Base-by-base conservation (phyloP, 92 coral and sea anemone genomes). In the Pocillopora grandis region DNA sequence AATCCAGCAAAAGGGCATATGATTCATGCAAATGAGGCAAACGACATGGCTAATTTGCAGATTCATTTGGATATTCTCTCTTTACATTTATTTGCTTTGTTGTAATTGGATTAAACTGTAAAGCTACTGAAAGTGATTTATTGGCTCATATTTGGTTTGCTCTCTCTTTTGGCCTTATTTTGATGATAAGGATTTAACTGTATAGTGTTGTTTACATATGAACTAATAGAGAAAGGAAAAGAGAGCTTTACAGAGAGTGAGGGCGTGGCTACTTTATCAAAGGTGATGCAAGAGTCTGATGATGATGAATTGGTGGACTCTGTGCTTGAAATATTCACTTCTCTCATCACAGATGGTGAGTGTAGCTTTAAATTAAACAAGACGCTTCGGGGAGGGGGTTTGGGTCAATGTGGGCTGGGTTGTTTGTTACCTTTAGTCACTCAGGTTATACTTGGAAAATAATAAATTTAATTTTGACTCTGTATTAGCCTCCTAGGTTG, bases 281-380 rank as follows among this genome's bases (percentile, higher is more conserved):
- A 76, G 69, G 84, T 87, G 5, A 48, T 92, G 62, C 81, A 89
- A 49, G 98, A 90, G 23, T 84, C 88, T 20, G 81, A 84, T 12
- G 98, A 94, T 72, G 93, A 94, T 17, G 98, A 94, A 58, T 66
- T 94, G 68, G 81, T 88, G 68, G 95, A 92, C 64, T 78, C 86
- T 55, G 80, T 86, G 57, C 86, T 94, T 35, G 98, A 94, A 77
- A 79, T 86, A n/a, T 89, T 92, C 15, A 70, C 86, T 16, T 91
- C 98, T 10, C 68, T 92, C 52, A 71, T 90, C 77, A 69, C 65
- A 11, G 98, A 94, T 76, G 98, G 98, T 92, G 67, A 89, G 90
- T 67, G 2, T 0, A 14, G 36, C 15, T 68, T 23, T 23, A 23
- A 31, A n/a, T 49, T 18, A 5, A 68, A 10, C 11, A 27, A 10